Base-by-base conservation (phyloP, 2,888 invertebrate genomes). In the Biston betularia region DNA sequence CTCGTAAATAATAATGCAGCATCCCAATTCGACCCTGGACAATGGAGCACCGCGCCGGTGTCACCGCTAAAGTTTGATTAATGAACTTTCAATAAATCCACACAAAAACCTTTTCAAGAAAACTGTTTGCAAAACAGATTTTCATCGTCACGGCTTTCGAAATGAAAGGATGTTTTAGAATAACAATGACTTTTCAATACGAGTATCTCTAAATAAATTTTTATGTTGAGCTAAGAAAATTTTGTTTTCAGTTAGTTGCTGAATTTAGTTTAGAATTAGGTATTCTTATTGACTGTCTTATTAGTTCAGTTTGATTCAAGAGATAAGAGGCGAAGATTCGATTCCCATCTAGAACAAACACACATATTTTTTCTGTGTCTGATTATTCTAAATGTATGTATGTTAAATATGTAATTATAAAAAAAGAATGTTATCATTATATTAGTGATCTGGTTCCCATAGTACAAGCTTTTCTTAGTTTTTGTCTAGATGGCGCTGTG, bases 61-160 rank as follows among this genome's bases (percentile, higher is more conserved):
- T 81, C 84, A 72, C 71, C 72, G 68, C 75, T 78, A 77, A 81
- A 81, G 73, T 82, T 83, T 87, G 86, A 87, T 87, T 84, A 86
- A 87, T 87, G 85, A 79, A 79, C 68, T 67, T 72, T 67, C 74
- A 70, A 74, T 74, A 69, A 56, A 68, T 60, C 63, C 58, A 48
- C 66, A 67, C 70, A 72, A 73, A 74, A 75, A 73, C 63, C 72
- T 73, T 74, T 76, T 75, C 56, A 69, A 70, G 70, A 72, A 77
- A 79, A 76, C 74, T 74, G 73, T 72, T 77, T 72, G 65, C 70
- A 68, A 64, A 70, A 68, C 69, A 63, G 66, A 72, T 74, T 69
- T 72, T 50, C 61, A 42, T 52, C 61, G 55, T 58, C 14, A 53
- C 52, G 33, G 58, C 62, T 68, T 52, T 52, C 42, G 15, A 65